Evolutionary conservation across 2,797 vertebrate genomes (phyloP).

Genomic region (Gastrophryne carolinensis): DNA sequence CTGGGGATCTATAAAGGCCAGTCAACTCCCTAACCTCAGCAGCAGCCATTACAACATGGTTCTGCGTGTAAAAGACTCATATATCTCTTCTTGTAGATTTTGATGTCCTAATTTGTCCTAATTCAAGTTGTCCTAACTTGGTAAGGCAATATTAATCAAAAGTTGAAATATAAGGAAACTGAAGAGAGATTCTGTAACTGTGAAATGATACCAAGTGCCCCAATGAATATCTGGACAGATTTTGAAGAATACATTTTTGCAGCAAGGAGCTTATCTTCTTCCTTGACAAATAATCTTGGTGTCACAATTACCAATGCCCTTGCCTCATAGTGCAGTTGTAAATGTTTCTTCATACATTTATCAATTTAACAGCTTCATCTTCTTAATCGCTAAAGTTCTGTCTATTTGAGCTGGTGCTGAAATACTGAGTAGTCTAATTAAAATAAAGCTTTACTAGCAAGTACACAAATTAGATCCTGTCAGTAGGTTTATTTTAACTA

Average conservation of each 20-base stretch:
- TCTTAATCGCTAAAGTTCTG: slow-evolving; percentile 96
- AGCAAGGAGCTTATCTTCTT: background rate
- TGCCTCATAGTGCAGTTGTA: slow-evolving; percentile 76
- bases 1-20: too few species aligned
- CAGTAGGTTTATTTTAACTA: slow-evolving; percentile 92
- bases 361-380: slow-evolving; percentile 89
- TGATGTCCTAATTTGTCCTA: too few species aligned
- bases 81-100: too few species aligned
- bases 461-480: slow-evolving; percentile 95
- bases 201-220: too few species aligned
- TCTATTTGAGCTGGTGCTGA: slow-evolving; percentile 88
- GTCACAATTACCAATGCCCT: slow-evolving; percentile 55
- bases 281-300: slow-evolving; percentile 31
- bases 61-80: too few species aligned
- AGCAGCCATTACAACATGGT: too few species aligned
- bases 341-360: slow-evolving; percentile 88
- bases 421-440: slow-evolving; percentile 92
- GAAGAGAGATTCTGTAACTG: too few species aligned
- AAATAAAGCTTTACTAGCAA: slow-evolving; percentile 90
- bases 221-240: background rate
- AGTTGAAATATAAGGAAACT: too few species aligned
- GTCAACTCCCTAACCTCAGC: too few species aligned
- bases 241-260: slow-evolving; percentile 3
- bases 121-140: too few species aligned
- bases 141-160: too few species aligned